These are phyloP conservation scores for Erpornis zantholeuca DNA, from an alignment of 2,113 vertebrate genomes.

Conservation along the genomic window DNA sequence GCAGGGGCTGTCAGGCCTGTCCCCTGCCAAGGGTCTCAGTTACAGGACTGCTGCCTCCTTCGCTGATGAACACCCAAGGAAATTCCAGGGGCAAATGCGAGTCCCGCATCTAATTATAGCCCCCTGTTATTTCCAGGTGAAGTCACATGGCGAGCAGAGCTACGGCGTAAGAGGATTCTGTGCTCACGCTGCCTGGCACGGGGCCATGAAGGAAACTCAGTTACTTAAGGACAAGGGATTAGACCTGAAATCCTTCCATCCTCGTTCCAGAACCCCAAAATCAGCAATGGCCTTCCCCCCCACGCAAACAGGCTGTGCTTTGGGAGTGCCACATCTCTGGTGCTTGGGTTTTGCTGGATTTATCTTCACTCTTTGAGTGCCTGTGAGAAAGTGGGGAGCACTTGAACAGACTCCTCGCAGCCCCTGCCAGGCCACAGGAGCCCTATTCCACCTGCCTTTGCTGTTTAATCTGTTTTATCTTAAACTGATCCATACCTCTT, in stretches of 20 bases:
- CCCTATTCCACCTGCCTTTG: background rate
- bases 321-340: accelerated
- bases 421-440: background rate
- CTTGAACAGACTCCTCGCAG: background rate
- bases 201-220: background rate
- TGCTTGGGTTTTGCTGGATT: background rate
- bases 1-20: background rate
- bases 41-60: background rate
- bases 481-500: background rate
- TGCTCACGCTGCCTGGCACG: background rate
- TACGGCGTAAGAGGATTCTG: conserved; percentile 19
- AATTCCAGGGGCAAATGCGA: background rate
- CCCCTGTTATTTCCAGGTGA: conserved; percentile 13
- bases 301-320: background rate
- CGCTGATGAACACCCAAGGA: accelerated
- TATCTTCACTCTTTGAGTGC: accelerated
- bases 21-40: background rate
- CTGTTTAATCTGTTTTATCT: background rate
- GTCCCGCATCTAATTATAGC: background rate
- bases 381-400: background rate
- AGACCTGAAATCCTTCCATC: background rate
- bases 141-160: background rate
- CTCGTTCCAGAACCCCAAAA: background rate
- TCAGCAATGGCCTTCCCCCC: accelerated
- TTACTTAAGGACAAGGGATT: background rate